Conservation (phyloP, 2,888 invertebrate genomes). For the Cabera pusaria region DNA sequence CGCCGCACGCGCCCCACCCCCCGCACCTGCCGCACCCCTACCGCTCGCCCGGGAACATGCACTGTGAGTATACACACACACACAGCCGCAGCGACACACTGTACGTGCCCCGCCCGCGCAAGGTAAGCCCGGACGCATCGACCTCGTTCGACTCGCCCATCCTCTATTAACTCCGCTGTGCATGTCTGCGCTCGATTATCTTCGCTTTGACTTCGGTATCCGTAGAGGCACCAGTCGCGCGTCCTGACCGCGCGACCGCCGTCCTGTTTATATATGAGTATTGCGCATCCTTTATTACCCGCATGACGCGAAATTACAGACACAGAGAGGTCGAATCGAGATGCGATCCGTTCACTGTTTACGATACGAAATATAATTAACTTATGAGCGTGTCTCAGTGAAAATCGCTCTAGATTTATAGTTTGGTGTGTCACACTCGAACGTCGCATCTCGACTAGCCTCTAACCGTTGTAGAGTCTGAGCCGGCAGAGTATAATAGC, state of each 20-base stretch:
- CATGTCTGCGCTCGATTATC: slow-evolving; percentile 32
- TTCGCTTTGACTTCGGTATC: slow-evolving; percentile 32
- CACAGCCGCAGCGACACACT: too few relatives aligned
- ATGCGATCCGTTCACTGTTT: too few relatives aligned
- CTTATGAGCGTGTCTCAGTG: too few relatives aligned
- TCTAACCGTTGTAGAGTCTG: too few relatives aligned
- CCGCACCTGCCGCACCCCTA: slow-evolving; percentile 37
- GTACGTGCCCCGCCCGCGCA: not conserved
- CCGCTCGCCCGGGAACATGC: slow-evolving; percentile 57
- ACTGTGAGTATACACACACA: slow-evolving; percentile 59
- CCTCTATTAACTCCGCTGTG: slow-evolving; percentile 30
- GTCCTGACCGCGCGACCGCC: slow-evolving; percentile 23
- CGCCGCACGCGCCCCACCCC: slow-evolving; percentile 46
- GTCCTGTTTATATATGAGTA: slow-evolving; percentile 26
- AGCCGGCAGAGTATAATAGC: too few relatives aligned
- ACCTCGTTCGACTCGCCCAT: slow-evolving; percentile 6
- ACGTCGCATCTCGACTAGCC: too few relatives aligned
- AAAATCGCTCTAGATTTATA: too few relatives aligned
- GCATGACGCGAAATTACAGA: slow-evolving; percentile 15
- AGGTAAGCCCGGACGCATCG: slow-evolving; percentile 12
- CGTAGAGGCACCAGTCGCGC: slow-evolving; percentile 28
- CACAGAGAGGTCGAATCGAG: not conserved
- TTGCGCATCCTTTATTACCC: slow-evolving; percentile 18
- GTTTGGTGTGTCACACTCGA: too few relatives aligned
- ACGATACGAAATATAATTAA: too few relatives aligned